These are phyloP conservation scores for Sminthopsis crassicaudata DNA, from an alignment of 2,113 vertebrate genomes.

Conservation along the genomic window DNA sequence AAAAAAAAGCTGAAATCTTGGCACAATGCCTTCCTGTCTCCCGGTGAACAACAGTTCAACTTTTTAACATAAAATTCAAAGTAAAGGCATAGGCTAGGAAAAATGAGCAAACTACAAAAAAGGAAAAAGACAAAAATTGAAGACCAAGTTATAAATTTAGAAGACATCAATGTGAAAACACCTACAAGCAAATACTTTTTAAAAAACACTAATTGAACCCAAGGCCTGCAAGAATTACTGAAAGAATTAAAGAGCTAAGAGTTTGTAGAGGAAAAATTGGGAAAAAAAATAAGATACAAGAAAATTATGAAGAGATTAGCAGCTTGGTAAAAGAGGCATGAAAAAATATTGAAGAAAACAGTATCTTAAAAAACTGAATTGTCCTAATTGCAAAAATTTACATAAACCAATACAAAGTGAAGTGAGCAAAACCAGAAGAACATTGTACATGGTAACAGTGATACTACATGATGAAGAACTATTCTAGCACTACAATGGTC, in stretches of 20 bases:
- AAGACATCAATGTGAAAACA: not conserved
- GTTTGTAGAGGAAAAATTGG: not conserved
- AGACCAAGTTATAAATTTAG: not conserved
- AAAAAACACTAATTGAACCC: not conserved
- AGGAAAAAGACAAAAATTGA: not conserved
- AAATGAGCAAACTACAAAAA: not conserved
- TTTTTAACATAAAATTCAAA: not conserved
- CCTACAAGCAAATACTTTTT: not conserved
- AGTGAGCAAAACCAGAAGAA: not conserved
- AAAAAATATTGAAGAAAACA: not conserved
- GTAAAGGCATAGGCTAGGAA: not conserved
- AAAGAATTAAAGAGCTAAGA: not conserved
- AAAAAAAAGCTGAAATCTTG: not conserved
- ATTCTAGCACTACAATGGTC: too few species aligned
- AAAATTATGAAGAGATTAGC: not conserved
- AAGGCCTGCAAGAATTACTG: not conserved
- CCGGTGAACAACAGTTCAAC: not conserved
- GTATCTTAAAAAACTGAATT: too few species aligned
- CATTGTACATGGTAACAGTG: not conserved
- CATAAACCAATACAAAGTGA: not conserved
- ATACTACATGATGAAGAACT: too few species aligned
- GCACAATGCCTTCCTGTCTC: not conserved
- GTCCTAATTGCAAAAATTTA: not conserved
- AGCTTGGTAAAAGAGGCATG: not conserved
- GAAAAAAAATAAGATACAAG: not conserved